phyloP scores from a whole-genome alignment of 2,888 invertebrate genomes.

The Eudemis profundana region DNA sequence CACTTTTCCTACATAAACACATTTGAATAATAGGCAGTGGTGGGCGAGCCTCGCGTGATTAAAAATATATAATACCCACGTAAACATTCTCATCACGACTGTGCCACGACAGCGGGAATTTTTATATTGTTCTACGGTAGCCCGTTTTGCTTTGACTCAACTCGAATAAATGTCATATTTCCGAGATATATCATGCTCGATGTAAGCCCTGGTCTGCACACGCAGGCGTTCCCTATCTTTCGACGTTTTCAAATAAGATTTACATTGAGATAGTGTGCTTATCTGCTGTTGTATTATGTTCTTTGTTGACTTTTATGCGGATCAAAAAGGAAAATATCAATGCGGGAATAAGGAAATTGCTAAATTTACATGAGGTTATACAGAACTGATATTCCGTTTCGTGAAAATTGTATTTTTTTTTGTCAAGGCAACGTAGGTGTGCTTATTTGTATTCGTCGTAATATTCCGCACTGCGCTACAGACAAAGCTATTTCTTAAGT shows the following conservation, averaged over 20 bases:
- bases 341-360: slow-evolving; percentile 24
- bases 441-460: not conserved
- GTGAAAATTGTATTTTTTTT: slow-evolving; percentile 7
- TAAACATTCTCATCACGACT: slow-evolving; percentile 45
- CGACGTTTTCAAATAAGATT: slow-evolving; percentile 39
- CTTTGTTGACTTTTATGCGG: slow-evolving; percentile 28
- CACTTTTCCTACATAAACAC: slow-evolving; percentile 32
- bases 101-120: slow-evolving; percentile 51
- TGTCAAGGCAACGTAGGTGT: not conserved
- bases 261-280: slow-evolving; percentile 33
- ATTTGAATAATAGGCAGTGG: slow-evolving; percentile 37
- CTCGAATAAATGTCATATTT: slow-evolving; percentile 59
- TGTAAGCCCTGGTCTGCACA: slow-evolving; percentile 38
- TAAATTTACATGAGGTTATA: slow-evolving; percentile 15
- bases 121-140: slow-evolving; percentile 54
- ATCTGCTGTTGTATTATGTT: slow-evolving; percentile 33
- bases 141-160: slow-evolving; percentile 55
- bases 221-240: slow-evolving; percentile 33
- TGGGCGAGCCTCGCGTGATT: slow-evolving; percentile 42
- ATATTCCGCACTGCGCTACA: not conserved
- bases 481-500: not conserved
- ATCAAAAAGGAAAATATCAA: slow-evolving; percentile 28
- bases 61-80: slow-evolving; percentile 44
- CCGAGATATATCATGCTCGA: slow-evolving; percentile 52
- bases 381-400: slow-evolving; percentile 8